phyloP scores from a whole-genome alignment of 2,113 vertebrate species.

The Prolemur simus region DNA sequence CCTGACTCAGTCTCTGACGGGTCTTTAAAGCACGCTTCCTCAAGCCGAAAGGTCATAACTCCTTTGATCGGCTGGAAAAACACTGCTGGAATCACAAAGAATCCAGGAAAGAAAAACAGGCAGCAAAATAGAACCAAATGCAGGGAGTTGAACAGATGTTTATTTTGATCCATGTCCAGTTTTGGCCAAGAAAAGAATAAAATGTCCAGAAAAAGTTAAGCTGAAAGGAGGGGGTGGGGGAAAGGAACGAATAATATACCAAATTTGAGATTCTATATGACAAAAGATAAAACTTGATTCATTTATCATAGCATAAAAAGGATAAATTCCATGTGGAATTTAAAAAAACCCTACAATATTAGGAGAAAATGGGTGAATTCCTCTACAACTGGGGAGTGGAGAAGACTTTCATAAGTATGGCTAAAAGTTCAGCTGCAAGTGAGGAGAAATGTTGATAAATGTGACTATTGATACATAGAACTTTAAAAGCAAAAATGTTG shows the following conservation, averaged over 20 bases:
- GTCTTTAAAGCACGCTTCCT: not conserved
- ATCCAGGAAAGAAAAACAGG: conserved; percentile 31
- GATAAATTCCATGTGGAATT: not conserved
- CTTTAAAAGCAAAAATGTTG: not conserved
- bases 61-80: conserved; percentile 27
- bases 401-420: not conserved
- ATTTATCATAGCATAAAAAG: not conserved
- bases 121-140: not conserved
- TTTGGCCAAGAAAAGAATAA: conserved; percentile 18
- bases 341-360: not conserved
- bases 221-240: not conserved
- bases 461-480: not conserved
- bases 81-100: conserved; percentile 25
- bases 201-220: conserved; percentile 16
- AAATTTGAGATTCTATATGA: not conserved
- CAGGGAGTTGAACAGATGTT: not conserved
- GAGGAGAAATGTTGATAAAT: not conserved
- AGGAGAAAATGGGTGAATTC: not conserved
- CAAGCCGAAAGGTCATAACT: not conserved
- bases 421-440: not conserved
- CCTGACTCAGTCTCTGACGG: not conserved
- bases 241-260: not conserved
- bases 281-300: not conserved
- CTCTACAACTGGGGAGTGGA: not conserved
- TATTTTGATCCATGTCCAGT: not conserved